A percentile compares a stretch with the other conserved stretches of the same genome.
phyloP scores from a whole-genome alignment of 2,113 vertebrate species.

The Hydrochoerus hydrochaeris region DNA sequence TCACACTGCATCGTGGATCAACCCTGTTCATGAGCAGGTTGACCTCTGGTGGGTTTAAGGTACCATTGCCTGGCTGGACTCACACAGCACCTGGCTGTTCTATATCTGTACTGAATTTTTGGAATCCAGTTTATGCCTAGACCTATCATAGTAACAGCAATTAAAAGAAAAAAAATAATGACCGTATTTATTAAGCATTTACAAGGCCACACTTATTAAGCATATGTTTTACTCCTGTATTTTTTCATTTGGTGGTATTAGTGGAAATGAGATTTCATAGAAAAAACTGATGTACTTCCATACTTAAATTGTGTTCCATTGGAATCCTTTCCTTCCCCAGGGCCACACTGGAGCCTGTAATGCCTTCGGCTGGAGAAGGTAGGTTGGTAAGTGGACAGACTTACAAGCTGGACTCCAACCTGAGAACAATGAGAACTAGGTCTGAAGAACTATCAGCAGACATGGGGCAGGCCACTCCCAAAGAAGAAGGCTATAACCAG shows the following conservation, averaged over 20 bases:
- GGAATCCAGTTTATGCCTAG: not conserved
- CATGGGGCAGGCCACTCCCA: not conserved
- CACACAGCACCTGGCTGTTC: not conserved
- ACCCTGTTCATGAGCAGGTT: not conserved
- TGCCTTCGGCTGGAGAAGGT: not conserved
- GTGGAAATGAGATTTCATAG: conserved; percentile 14
- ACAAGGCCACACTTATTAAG: conserved; percentile 24
- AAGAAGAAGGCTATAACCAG: not conserved
- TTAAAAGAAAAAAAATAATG: not conserved
- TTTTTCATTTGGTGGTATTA: conserved; percentile 21
- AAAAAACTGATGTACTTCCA: not conserved
- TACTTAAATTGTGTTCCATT: not conserved
- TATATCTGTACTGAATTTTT: not conserved
- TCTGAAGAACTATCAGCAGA: not conserved
- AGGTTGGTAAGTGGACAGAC: not conserved
- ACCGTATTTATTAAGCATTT: not conserved
- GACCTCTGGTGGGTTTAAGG: not conserved
- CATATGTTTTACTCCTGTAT: not conserved
- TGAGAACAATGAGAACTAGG: not conserved
- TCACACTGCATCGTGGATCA: not conserved
- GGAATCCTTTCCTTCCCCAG: not conserved
- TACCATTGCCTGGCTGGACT: not conserved
- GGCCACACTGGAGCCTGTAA: not conserved
- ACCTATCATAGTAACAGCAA: not conserved
- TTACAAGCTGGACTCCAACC: not conserved